phyloP scores from a whole-genome alignment of 2,888 invertebrate species.

The Subacronicta megacephala region DNA sequence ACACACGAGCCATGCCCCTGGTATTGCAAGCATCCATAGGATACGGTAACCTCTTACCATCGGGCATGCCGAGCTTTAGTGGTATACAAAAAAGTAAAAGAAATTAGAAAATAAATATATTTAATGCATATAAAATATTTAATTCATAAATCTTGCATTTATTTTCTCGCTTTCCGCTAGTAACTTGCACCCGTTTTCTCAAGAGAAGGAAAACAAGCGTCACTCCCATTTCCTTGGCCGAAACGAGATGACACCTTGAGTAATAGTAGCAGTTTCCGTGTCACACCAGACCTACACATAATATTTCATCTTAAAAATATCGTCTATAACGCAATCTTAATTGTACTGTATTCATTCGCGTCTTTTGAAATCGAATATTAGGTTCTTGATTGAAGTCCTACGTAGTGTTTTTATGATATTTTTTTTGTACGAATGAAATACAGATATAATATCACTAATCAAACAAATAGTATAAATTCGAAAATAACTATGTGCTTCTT shows the following conservation, averaged over 20 bases:
- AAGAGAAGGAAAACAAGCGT: constrained; percentile 69
- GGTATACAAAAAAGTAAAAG: too few species aligned
- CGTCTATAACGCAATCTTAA: constrained; percentile 34
- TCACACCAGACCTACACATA: constrained; percentile 74
- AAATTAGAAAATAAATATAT: too few species aligned
- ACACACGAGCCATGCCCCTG: too few species aligned
- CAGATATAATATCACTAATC: too few species aligned
- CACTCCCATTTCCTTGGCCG: constrained; percentile 65
- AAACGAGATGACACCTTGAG: constrained; percentile 83
- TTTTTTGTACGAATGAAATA: too few species aligned
- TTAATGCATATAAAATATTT: too few species aligned
- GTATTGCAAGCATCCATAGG: too few species aligned
- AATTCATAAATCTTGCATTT: too few species aligned
- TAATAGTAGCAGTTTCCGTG: constrained; percentile 79
- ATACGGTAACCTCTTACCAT: too few species aligned
- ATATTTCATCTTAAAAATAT: constrained; percentile 77
- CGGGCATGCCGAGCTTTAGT: too few species aligned
- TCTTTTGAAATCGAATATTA: neutral
- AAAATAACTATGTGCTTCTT: too few species aligned
- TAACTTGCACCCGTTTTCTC: constrained; percentile 36
- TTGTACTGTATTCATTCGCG: constrained; percentile 29
- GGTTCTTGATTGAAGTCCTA: neutral
- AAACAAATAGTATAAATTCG: too few species aligned
- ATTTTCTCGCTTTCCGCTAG: constrained; percentile 12
- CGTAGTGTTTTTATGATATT: neutral